Evolutionary conservation across 2,888 invertebrate species (phyloP), one percentile per base, ranked within the genome.

Genomic region (Eristalis pertinax): DNA sequence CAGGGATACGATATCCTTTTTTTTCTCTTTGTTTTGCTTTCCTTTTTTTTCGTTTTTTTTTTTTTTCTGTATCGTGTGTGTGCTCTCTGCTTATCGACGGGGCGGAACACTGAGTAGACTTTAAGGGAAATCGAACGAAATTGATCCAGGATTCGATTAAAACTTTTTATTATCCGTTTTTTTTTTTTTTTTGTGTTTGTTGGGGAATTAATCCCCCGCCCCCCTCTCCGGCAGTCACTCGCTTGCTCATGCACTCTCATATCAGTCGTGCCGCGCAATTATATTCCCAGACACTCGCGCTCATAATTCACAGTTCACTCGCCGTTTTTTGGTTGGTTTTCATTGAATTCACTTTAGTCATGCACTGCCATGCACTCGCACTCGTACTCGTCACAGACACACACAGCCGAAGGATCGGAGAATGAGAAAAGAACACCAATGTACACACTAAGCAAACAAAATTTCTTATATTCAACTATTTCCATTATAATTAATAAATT

Each of bases 71-170:
- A 8, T 50, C 19, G 4, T 19, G 19, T 43, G 43, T 43, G n/a
- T 43, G 43, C 13, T 15, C n/a, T n/a, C n/a, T n/a, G n/a, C n/a
- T n/a, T n/a, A n/a, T n/a, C n/a, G n/a, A n/a, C n/a, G 4, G n/a
- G 4, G 4, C 4, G n/a, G 64, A 50, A 26, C 26, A 26, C 7
- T 1, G 32, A 32, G 32, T 32, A 32, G 8, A 32, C 32, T 32
- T 32, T 32, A 32, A 32, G 32, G 8, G 10, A 24, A 68, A 68
- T 22, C 10, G n/a, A 38, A 13, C n/a, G 43, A 83, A 87, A 87
- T 83, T 83, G 87, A 87, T 84, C 87, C 83, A 19, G 75, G 73
- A 87, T 84, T 80, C 83, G 84, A 83, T 87, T 87, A 84, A 87
- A 79, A 84, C 4, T n/a, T n/a, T 8, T 43, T n/a, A 50, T 87